Base-by-base conservation (phyloP, 2,888 invertebrate genomes). In the Acrobasis suavella region DNA sequence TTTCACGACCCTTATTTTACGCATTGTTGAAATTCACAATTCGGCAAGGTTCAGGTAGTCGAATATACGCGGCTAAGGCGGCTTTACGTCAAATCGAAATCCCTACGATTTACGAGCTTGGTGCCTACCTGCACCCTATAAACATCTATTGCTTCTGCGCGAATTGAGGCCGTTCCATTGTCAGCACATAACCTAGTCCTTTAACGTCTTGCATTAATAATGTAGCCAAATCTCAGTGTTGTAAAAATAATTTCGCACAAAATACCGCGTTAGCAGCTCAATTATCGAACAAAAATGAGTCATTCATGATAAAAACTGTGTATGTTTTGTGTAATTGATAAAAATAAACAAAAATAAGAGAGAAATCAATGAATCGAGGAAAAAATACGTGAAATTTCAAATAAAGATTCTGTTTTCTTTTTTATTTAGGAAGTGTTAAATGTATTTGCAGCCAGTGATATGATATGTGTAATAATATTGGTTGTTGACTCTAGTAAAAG, bases 151-250 rank as follows among this genome's bases (percentile, higher is more conserved):
- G 84, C 86, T 78, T 77, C 86, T 91, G 91, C 89, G 91, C 87
- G 85, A 68, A 75, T 46, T 66, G 72, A 16, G 49, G 16, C 16
- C 54, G 7, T 69, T 70, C 84, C 82, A 85, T 85, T 87, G 86
- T 85, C 80, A 83, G 73, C 75, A 81, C 78, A 86, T 89, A 89
- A 90, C 89, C 86, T 87, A 83, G 76, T 76, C 68, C 42, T 17
- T 70, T 79, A 81, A 78, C 68, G 71, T 73, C 42, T 56, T 65
- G 70, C 72, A 75, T 74, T 68, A 77, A 74, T 75, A 76, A 79
- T 78, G 74, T 78, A 76, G 76, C 71, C 65, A 67, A 68, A 75
- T 69, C 68, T 64, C 68, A 60, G 58, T 64, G 58, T 62, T 60
- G 69, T 58, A 64, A 71, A 64, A 55, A 63, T 46, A 22, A 55